Conservation (phyloP, 2,888 invertebrate genomes). For the Andrena trimmerana region DNA sequence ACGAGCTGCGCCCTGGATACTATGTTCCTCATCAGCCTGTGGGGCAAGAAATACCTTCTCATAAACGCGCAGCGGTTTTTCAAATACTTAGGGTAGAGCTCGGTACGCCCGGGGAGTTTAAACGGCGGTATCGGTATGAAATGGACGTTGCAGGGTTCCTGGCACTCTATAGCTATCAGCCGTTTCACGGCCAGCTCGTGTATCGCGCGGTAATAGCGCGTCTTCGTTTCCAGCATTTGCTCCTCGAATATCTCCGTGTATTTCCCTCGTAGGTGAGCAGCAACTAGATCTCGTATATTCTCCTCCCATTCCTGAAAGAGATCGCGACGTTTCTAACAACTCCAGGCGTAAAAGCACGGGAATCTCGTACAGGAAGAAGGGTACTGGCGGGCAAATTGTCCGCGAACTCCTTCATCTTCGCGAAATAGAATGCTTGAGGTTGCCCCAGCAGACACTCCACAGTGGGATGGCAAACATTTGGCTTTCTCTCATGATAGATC, state of each 20-base stretch:
- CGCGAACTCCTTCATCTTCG: constrained; percentile 75
- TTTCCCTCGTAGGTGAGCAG: constrained; percentile 86
- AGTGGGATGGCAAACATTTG: constrained; percentile 1
- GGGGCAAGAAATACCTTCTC: constrained; percentile 87
- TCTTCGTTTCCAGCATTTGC: constrained; percentile 86
- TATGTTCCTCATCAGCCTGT: constrained; percentile 88
- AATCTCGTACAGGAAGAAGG: constrained; percentile 73
- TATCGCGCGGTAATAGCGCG: constrained; percentile 78
- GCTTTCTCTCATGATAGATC: constrained; percentile 6
- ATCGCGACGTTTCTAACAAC: neutral
- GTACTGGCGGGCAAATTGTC: constrained; percentile 70
- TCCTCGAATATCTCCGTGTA: constrained; percentile 87
- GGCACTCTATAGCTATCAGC: constrained; percentile 87
- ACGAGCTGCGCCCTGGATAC: constrained; percentile 86
- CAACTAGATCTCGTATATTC: constrained; percentile 87
- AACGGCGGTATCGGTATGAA: constrained; percentile 86
- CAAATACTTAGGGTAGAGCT: constrained; percentile 87
- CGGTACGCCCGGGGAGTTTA: constrained; percentile 88
- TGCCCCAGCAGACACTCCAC: constrained; percentile 55
- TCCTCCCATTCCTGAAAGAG: constrained; percentile 84
- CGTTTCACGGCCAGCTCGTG: constrained; percentile 88
- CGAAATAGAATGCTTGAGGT: constrained; percentile 63
- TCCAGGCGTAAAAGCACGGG: neutral
- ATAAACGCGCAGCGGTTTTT: constrained; percentile 87
- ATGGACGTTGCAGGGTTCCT: constrained; percentile 85